phyloP scores from a whole-genome alignment of 1,140 invertebrate genomes.

The Pseudomyrmex pallidus region DNA sequence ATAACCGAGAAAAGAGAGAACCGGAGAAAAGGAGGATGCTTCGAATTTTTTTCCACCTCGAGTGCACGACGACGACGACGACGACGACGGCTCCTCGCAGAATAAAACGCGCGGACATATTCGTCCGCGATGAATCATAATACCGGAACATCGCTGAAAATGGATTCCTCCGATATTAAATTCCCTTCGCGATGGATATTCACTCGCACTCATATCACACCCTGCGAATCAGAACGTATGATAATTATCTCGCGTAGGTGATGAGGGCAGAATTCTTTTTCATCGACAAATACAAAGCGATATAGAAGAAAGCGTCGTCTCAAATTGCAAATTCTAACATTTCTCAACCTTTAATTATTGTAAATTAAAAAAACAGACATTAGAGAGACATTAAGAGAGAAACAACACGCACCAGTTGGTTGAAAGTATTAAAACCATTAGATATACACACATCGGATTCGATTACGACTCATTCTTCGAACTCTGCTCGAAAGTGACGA shows the following conservation, averaged over 20 bases:
- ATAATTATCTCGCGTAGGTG: constrained; percentile 39
- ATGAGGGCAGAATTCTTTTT: constrained; percentile 15
- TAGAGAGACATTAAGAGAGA: background rate
- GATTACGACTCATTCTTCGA: background rate
- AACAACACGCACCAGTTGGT: background rate
- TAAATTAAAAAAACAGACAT: too few relatives aligned
- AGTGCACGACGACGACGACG: constrained; percentile 2
- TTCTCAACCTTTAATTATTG: background rate
- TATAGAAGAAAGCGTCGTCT: background rate
- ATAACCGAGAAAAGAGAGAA: constrained; percentile 32
- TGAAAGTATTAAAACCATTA: background rate
- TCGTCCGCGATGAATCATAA: constrained; percentile 62
- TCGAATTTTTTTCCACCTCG: constrained; percentile 69
- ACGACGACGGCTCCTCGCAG: constrained; percentile 4
- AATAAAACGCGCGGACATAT: constrained; percentile 50
- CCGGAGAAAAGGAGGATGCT: constrained; percentile 51
- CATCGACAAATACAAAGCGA: background rate
- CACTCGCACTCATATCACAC: constrained; percentile 17
- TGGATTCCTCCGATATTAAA: constrained; percentile 68
- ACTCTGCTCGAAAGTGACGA: background rate
- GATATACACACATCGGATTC: background rate
- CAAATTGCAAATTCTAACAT: background rate
- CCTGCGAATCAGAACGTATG: constrained; percentile 9
- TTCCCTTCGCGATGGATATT: constrained; percentile 55
- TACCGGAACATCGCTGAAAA: constrained; percentile 61